Evolutionary conservation across 2,888 invertebrate species (phyloP), one percentile per base, ranked within the genome.

Genomic region (Coenonympha glycerion): DNA sequence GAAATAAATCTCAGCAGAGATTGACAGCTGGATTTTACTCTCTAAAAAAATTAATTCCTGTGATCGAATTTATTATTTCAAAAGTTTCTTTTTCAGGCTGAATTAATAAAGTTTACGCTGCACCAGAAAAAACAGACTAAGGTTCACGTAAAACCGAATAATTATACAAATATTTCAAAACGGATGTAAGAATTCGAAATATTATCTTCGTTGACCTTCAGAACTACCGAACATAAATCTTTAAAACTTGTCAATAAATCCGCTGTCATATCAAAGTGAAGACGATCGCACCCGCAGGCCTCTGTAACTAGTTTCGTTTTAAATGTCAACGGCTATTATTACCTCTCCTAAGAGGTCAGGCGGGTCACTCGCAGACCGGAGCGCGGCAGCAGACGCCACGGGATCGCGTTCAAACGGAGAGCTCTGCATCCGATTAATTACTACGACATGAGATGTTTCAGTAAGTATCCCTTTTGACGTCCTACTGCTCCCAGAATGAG

Each of bases 251-350:
- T 62, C 58, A 65, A 69, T 68, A 63, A 63, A 59, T 57, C 56
- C 52, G 55, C 57, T 54, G 57, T 49, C 57, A 57, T 58, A 54
- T 59, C 31, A 49, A 22, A 61, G 49, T 55, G 56, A 67, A 66
- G 64, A 68, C 54, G 60, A 56, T 48, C 53, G 49, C 55, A 61
- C 55, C 60, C 55, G 62, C 59, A 64, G 64, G 63, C 69, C 71
- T 68, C 68, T 62, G 58, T 69, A 83, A 84, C 84, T 69, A 76
- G 85, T 84, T 83, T 69, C 53, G 52, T 63, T 60, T 59, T 76
- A 82, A 85, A 84, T 86, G 79, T 79, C 81, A 84, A 76, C 77
- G 52, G 61, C 72, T 83, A 83, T 82, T 82, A 83, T 84, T 83
- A 82, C 66, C 67, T 54, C 62, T 60, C 60, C 56, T 42, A 52